A percentile compares a stretch with the other conserved stretches of the same genome.
These are phyloP conservation scores for Zosterops hypoxanthus DNA, from an alignment of 2,113 vertebrate genomes.

Conservation along the genomic window DNA sequence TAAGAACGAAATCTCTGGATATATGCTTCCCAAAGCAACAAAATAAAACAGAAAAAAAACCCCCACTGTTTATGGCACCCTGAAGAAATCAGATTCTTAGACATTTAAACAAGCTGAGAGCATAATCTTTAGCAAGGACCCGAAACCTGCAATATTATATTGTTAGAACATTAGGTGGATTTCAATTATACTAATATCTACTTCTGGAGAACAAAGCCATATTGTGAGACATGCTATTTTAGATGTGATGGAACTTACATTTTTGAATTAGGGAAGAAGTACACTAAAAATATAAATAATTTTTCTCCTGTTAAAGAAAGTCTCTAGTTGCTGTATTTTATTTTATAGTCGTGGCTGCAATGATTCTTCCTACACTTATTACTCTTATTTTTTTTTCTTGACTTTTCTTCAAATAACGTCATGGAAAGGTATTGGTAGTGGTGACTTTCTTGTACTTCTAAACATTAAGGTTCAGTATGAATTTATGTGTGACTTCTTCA, in stretches of 20 bases:
- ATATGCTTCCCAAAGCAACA: neutral
- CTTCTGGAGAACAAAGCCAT: neutral
- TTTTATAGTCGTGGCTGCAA: neutral
- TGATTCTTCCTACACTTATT: neutral
- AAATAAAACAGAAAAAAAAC: neutral
- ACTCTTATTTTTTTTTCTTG: neutral
- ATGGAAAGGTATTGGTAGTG: neutral
- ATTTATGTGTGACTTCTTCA: neutral
- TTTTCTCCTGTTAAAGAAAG: neutral
- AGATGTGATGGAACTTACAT: neutral
- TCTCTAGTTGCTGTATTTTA: fast-evolving
- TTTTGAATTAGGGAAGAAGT: neutral
- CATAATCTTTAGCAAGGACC: neutral
- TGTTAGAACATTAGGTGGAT: neutral
- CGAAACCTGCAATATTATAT: neutral
- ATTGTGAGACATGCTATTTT: neutral
- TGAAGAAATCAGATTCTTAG: neutral
- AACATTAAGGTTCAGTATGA: neutral
- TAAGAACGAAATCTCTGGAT: neutral
- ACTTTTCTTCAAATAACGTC: neutral
- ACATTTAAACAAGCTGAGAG: neutral
- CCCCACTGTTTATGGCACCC: neutral
- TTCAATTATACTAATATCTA: neutral
- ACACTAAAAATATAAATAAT: neutral
- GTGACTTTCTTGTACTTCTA: neutral